Conservation (phyloP, 2,113 vertebrate species). For the Actenoides lindsayi region DNA sequence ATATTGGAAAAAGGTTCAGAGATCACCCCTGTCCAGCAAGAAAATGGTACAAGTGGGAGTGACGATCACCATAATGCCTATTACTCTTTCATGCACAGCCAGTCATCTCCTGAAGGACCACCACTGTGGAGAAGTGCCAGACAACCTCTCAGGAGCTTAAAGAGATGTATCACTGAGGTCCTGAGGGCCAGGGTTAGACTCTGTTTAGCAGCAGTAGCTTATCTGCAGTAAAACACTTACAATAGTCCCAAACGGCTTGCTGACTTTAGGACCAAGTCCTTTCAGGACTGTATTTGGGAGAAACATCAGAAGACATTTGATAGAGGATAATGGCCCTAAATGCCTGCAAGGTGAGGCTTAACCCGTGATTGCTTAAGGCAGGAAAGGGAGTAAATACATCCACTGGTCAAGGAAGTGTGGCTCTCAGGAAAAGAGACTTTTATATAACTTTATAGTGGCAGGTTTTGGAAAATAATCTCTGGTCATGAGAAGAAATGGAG, state of each 20-base stretch:
- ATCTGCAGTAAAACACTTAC: neutral
- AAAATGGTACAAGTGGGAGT: neutral
- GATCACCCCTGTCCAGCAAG: neutral
- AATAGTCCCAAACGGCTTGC: neutral
- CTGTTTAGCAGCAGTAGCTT: neutral
- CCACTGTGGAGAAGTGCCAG: neutral
- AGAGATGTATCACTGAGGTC: neutral
- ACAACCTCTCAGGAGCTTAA: neutral
- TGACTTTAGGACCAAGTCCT: neutral
- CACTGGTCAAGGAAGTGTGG: neutral
- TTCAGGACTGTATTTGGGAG: neutral
- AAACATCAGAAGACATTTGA: neutral
- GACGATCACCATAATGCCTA: neutral
- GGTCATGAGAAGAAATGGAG: neutral
- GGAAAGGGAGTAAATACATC: neutral
- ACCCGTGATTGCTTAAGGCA: neutral
- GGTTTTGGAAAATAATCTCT: neutral
- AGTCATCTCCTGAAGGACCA: too few relatives aligned
- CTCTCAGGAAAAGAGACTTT: neutral
- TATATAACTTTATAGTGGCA: neutral
- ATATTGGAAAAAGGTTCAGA: neutral
- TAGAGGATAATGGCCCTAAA: neutral
- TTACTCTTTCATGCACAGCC: neutral
- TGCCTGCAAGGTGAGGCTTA: neutral
- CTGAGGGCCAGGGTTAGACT: neutral